A percentile compares a stretch with the other conserved stretches of the same genome.
Conservation (phyloP, 92 coral and sea anemone genomes). For the Phenganax marumi region DNA sequence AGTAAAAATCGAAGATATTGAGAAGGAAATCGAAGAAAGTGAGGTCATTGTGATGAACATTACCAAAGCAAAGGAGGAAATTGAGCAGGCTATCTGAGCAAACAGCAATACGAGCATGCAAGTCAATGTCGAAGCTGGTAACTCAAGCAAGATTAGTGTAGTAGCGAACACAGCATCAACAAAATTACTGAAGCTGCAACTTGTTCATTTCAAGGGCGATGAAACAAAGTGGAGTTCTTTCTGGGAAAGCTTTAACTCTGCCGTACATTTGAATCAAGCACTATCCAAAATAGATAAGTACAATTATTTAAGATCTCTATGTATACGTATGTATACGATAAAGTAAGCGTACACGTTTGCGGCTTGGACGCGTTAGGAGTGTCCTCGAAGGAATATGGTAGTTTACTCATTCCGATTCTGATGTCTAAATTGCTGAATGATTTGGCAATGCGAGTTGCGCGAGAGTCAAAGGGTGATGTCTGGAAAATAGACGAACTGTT, state of each 20-base stretch:
- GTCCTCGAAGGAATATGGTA: constrained; percentile 40
- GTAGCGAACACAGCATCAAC: not conserved
- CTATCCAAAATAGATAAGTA: not conserved
- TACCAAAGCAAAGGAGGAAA: not conserved
- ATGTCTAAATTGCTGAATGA: constrained; percentile 55
- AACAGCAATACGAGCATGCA: not conserved
- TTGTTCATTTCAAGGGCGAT: not conserved
- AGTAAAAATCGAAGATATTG: too few relatives aligned
- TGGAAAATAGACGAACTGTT: constrained; percentile 52
- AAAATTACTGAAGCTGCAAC: not conserved
- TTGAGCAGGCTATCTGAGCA: not conserved
- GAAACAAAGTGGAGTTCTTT: too few relatives aligned
- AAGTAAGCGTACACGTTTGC: constrained; percentile 48
- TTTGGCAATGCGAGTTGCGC: constrained; percentile 40
- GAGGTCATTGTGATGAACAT: not conserved
- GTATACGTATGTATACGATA: constrained; percentile 49
- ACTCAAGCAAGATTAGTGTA: not conserved
- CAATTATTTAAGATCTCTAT: not conserved
- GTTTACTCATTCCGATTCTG: constrained; percentile 50
- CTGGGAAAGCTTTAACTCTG: not conserved
- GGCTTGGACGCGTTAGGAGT: constrained; percentile 55
- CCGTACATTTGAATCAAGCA: not conserved
- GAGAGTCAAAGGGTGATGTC: constrained; percentile 45
- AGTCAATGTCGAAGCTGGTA: not conserved
- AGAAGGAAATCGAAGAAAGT: not conserved